Evolutionary conservation across 2,113 vertebrate genomes (phyloP).

Genomic region (Cochlearius cochlearius): DNA sequence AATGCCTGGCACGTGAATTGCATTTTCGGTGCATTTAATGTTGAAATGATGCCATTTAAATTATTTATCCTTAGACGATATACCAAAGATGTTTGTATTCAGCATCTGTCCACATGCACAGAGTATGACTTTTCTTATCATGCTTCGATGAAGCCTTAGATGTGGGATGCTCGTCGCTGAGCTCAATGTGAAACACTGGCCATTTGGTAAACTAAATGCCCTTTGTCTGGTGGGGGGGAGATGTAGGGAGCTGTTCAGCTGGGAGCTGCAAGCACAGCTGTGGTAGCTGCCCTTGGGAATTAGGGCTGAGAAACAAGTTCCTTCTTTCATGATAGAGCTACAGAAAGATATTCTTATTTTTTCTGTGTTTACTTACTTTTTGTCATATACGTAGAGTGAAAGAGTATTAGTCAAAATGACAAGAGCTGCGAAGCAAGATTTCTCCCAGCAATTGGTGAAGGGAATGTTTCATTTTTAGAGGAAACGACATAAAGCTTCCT

Average conservation of each 20-base stretch:
- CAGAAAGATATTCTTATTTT: not conserved
- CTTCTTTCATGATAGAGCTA: not conserved
- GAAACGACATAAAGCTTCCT: not conserved
- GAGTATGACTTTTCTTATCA: not conserved
- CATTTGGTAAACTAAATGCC: not conserved
- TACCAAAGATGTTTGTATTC: not conserved
- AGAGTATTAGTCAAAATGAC: not conserved
- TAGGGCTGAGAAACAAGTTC: not conserved
- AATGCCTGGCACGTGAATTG: not conserved
- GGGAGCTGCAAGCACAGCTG: slow-evolving; percentile 22
- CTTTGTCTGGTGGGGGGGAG: not conserved
- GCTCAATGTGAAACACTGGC: not conserved
- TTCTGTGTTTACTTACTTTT: not conserved
- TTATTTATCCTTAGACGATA: not conserved
- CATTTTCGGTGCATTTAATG: not conserved
- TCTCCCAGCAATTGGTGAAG: not conserved
- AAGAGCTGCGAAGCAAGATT: not conserved
- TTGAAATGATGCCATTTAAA: not conserved
- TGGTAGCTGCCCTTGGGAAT: not conserved
- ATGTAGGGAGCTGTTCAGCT: slow-evolving; percentile 2
- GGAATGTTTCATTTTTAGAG: not conserved
- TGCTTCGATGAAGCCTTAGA: not conserved
- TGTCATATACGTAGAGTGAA: not conserved
- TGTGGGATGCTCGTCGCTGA: not conserved
- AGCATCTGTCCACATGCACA: not conserved